Conservation (phyloP, 1,140 invertebrate genomes). For the Aricia agestis region DNA sequence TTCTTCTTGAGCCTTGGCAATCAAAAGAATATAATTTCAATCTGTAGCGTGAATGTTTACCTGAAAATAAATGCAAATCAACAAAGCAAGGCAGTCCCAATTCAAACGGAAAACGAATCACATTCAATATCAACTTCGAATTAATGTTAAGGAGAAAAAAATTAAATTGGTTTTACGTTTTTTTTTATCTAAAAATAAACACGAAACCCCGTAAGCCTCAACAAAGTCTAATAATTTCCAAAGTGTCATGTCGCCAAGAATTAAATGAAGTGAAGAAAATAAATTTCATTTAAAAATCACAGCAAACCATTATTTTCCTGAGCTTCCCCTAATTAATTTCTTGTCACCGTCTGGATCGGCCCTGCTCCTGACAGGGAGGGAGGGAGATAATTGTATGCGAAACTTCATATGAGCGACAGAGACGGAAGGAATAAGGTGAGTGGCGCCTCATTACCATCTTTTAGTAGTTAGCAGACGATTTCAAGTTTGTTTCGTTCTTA, state of each 20-base stretch:
- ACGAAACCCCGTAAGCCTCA: conserved; percentile 47
- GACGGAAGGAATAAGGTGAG: conserved; percentile 53
- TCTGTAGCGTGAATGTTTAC: background rate
- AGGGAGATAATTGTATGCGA: conserved; percentile 37
- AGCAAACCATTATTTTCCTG: conserved; percentile 67
- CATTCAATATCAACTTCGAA: background rate
- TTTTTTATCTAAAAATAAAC: conserved; percentile 40
- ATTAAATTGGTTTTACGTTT: conserved; percentile 17
- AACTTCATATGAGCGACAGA: conserved; percentile 29
- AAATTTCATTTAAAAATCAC: conserved; percentile 76
- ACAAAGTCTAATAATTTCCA: conserved; percentile 68
- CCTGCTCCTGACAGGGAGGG: conserved; percentile 58
- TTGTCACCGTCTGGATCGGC: conserved; percentile 69
- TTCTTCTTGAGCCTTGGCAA: too few species aligned
- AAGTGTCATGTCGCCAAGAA: conserved; percentile 69
- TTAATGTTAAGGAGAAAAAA: conserved; percentile 14
- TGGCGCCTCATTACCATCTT: conserved; percentile 69
- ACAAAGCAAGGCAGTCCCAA: background rate
- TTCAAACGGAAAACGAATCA: conserved; percentile 1
- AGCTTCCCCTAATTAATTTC: conserved; percentile 73
- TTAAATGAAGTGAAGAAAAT: conserved; percentile 74
- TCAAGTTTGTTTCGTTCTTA: conserved; percentile 52
- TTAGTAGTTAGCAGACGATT: conserved; percentile 65
- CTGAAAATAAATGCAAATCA: background rate
- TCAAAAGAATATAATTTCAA: background rate